These are phyloP conservation scores for Listronotus bonariensis DNA, from an alignment of 1,140 invertebrate species.

Conservation along the genomic window DNA sequence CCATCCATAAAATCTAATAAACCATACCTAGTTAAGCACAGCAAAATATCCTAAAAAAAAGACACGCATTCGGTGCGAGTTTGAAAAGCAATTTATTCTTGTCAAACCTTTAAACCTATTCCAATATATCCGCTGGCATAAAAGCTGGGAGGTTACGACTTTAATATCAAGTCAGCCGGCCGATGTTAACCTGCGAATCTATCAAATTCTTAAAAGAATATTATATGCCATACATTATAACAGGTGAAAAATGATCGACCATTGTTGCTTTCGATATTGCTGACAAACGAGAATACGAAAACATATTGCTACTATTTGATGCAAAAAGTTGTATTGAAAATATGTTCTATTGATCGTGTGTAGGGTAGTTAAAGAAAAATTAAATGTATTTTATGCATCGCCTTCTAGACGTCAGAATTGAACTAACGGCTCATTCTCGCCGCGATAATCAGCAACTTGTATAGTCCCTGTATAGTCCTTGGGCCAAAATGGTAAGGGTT, in stretches of 20 bases:
- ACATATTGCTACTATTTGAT: conserved; percentile 4
- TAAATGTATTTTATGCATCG: no score
- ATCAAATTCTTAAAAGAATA: conserved; percentile 25
- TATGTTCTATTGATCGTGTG: no score
- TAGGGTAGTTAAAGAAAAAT: no score
- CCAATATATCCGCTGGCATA: conserved; percentile 12
- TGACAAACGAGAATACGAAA: conserved; percentile 2
- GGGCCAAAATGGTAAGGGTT: no score
- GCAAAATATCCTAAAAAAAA: conserved; percentile 5
- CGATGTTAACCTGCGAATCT: conserved; percentile 18
- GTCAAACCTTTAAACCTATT: conserved; percentile 11
- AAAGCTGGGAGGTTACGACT: conserved; percentile 15
- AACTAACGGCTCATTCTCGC: no score
- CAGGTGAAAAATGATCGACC: conserved; percentile 20
- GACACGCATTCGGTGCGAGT: conserved; percentile 2
- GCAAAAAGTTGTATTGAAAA: no score
- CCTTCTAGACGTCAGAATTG: no score
- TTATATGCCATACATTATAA: conserved; percentile 18
- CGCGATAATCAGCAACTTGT: no score
- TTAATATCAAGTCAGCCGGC: conserved; percentile 20
- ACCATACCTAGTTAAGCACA: no score
- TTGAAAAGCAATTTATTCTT: conserved; percentile 14
- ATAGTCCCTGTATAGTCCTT: no score
- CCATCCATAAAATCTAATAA: no score
- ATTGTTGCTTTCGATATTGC: conserved; percentile 2